phyloP scores from a whole-genome alignment of 2,797 vertebrate species.

The Limosa lapponica region DNA sequence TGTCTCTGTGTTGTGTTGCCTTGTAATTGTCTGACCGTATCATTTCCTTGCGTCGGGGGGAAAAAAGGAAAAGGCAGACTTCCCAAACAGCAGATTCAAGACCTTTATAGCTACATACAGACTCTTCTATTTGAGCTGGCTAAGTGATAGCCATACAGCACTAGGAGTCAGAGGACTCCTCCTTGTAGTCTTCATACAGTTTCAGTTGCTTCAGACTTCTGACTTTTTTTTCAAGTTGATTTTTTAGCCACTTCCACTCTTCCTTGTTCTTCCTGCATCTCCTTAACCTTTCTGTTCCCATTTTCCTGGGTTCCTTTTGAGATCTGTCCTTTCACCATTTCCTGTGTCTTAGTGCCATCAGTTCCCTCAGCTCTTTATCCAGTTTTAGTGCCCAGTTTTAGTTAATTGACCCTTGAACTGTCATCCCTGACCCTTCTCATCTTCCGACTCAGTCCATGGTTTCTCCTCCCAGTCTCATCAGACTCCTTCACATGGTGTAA shows the following conservation, averaged over 20 bases:
- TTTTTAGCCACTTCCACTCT: not conserved
- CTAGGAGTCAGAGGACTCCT: not conserved
- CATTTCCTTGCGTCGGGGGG: not conserved
- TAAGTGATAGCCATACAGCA: not conserved
- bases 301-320: not conserved
- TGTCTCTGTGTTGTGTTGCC: not conserved
- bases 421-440: not conserved
- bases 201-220: not conserved
- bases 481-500: not conserved
- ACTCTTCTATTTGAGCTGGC: not conserved
- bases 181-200: not conserved
- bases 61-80: not conserved
- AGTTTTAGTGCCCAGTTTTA: not conserved
- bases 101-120: not conserved
- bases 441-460: not conserved
- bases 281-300: not conserved
- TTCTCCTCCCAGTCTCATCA: not conserved
- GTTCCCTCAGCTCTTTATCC: not conserved
- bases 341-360: not conserved
- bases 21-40: not conserved
- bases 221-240: not conserved
- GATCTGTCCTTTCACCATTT: not conserved
- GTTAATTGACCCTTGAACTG: not conserved
- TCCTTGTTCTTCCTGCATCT: not conserved
- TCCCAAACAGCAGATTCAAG: not conserved